Evolutionary conservation across 1,140 invertebrate genomes (phyloP).

Genomic region (Macrobrachium nipponense): DNA sequence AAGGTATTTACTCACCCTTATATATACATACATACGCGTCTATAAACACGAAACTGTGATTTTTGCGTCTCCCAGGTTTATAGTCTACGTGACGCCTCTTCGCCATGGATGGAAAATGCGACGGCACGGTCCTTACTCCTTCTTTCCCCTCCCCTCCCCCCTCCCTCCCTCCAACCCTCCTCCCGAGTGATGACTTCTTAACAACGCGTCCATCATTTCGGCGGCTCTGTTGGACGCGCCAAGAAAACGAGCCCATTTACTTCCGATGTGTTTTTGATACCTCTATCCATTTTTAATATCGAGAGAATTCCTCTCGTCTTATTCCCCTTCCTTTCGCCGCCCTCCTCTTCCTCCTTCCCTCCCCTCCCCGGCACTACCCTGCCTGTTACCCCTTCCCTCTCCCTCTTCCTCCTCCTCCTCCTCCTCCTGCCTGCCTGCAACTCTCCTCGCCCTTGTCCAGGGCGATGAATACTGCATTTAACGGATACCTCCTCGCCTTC

Average conservation of each 20-base stretch:
- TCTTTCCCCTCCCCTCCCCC: conserved; percentile 1
- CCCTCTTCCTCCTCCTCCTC: conserved; percentile 18
- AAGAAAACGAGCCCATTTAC: no score
- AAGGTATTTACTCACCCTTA: not conserved
- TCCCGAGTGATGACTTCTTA: not conserved
- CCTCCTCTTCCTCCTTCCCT: not conserved
- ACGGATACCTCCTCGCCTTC: not conserved
- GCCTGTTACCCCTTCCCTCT: not conserved
- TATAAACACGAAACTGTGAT: not conserved
- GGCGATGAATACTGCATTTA: not conserved
- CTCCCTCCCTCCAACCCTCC: not conserved
- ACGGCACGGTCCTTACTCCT: not conserved
- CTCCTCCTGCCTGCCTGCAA: conserved; percentile 1
- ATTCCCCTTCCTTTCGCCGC: not conserved
- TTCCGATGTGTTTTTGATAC: no score
- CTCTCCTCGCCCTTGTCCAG: not conserved
- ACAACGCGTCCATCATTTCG: conserved; percentile 9
- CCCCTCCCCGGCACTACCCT: no score
- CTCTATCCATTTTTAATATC: no score
- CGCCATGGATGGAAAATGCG: no score
- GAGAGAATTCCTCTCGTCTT: not conserved
- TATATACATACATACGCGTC: not conserved
- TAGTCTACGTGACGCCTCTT: no score
- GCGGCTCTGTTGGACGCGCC: not conserved
- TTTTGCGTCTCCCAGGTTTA: no score